Percentiles rank a stretch among this genome's conserved stretches.
These are phyloP conservation scores for Drosophila affinis DNA, from an alignment of 2,888 invertebrate species.

Conservation along the genomic window DNA sequence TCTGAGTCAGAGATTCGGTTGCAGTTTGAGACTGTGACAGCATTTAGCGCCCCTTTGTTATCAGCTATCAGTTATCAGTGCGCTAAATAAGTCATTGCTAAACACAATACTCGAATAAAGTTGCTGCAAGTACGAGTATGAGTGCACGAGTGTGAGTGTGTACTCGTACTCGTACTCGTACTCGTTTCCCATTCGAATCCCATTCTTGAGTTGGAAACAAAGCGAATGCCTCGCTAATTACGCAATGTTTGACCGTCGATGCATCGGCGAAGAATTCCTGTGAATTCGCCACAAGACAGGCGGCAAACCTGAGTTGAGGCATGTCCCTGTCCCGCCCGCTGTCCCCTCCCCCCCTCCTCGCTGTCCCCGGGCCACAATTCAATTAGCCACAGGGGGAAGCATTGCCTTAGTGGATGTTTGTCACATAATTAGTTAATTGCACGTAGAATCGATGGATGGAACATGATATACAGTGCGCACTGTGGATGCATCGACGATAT, in stretches of 20 bases:
- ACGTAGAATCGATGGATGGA: conserved; percentile 30
- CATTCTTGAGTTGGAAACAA: conserved; percentile 17
- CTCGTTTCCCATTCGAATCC: conserved; percentile 27
- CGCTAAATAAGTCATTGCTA: conserved; percentile 55
- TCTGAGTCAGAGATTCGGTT: conserved; percentile 3
- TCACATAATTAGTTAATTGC: conserved; percentile 41
- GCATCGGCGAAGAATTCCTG: conserved; percentile 3
- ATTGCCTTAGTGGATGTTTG: conserved; percentile 11
- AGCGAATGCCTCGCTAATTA: conserved; percentile 50
- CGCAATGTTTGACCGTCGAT: conserved; percentile 31
- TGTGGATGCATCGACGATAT: too few relatives aligned
- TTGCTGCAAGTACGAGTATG: neutral
- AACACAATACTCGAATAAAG: conserved; percentile 19
- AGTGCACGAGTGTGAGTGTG: neutral
- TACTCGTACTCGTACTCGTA: conserved; percentile 44
- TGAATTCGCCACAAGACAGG: conserved; percentile 28
- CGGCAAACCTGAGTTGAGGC: neutral
- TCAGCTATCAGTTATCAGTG: conserved; percentile 56
- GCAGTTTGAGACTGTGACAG: conserved; percentile 7
- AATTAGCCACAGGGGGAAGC: neutral
- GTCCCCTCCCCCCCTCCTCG: neutral
- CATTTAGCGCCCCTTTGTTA: conserved; percentile 50
- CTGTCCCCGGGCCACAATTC: neutral
- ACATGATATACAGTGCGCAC: neutral
- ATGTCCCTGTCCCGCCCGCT: neutral